phyloP scores from a whole-genome alignment of 1,140 invertebrate genomes.

The Augochlora pura region DNA sequence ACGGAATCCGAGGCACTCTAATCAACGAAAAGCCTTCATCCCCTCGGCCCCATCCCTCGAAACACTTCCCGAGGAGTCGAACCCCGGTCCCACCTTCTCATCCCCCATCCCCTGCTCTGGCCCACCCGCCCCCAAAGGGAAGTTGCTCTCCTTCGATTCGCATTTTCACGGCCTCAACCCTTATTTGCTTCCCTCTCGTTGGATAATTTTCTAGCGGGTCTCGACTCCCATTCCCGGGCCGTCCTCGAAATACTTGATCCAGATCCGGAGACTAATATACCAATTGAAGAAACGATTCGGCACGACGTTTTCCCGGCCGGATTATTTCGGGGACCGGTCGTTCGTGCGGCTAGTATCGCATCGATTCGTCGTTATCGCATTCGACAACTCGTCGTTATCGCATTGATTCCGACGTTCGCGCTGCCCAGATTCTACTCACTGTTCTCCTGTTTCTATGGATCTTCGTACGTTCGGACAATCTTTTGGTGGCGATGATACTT shows the following conservation, averaged over 20 bases:
- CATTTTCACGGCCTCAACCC: not conserved
- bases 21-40: not conserved
- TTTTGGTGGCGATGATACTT: no score
- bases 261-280: not conserved
- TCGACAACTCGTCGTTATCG: no score
- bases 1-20: slow-evolving; percentile 1
- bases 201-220: not conserved
- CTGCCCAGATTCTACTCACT: no score
- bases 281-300: not conserved
- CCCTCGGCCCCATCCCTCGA: not conserved
- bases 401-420: no score
- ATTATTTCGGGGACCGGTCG: no score
- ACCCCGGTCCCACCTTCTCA: not conserved
- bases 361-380: no score
- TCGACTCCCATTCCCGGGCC: not conserved
- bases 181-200: not conserved
- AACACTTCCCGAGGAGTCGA: not conserved
- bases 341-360: no score
- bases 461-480: no score
- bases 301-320: no score
- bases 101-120: not conserved
- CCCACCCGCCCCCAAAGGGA: not conserved
- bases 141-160: not conserved
- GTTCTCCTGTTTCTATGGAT: no score
- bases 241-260: not conserved